Base-by-base conservation (phyloP, 2,113 vertebrate species). In the Anseranas semipalmata region DNA sequence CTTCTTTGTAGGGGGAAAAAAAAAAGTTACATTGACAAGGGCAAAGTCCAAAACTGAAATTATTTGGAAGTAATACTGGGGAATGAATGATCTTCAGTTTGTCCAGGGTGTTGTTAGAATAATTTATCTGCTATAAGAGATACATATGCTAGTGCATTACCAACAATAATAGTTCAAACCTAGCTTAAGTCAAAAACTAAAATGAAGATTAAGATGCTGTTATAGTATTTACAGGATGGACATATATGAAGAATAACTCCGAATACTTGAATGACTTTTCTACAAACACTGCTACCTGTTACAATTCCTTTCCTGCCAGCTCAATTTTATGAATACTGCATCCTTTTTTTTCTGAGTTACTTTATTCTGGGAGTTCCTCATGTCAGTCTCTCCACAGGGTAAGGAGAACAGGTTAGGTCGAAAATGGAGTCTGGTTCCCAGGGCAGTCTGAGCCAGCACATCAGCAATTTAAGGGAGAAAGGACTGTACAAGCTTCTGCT, bases 61-160 rank as follows among this genome's bases (percentile, higher is more conserved):
- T 92, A 84, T 83, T 96, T 96, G 77, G 74, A 87, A 92, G 89
- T 65, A 25, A 16, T 91, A 11, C 84, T 93, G 62, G 32, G 56
- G 68, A 96, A 96, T 93, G n/a, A 88, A 68, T 4, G 32, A 56
- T 90, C 68, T 89, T 96, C 83, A 77, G 24, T 72, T 96, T 95
- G 41, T 86, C 48, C 62, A 20, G 11, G 50, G 35, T 80, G 7
- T 48, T 89, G 41, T 74, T 76, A 85, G 85, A 92, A 66, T 65
- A 71, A 59, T 65, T 88, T 85, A 50, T 5, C 53, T 53, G 14
- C 4, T 71, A 7, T 15, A 55, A 15, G 50, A 50, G 30, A 35
- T 8, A 8, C 7, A 11, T 53, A 48, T 35, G 6, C 7, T 52
- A 59, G 27, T 25, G 2, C 35, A 6, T 80, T 77, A 21, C 8